Conservation (phyloP, 2,888 invertebrate species). For the Aproaerema taeniolella region DNA sequence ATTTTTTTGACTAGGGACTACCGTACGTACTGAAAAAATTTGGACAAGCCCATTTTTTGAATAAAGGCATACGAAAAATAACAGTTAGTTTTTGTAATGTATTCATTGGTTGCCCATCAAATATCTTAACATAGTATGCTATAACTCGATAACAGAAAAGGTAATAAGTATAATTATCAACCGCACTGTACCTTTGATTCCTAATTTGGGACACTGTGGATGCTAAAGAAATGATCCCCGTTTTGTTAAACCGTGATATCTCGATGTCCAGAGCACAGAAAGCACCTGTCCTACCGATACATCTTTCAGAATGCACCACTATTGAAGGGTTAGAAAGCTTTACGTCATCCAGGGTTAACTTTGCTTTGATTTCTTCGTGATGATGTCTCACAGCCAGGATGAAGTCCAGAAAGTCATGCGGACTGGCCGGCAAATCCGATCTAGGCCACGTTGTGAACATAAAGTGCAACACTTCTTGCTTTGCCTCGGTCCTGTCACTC, state of each 20-base stretch:
- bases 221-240: background rate
- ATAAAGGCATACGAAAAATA: background rate
- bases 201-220: background rate
- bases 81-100: background rate
- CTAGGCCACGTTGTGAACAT: conserved; percentile 1
- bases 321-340: background rate
- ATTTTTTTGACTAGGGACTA: too few species aligned
- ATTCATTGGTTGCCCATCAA: background rate
- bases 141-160: background rate
- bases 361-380: background rate
- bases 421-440: background rate
- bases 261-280: conserved; percentile 1
- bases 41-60: background rate
- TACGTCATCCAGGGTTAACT: background rate
- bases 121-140: background rate
- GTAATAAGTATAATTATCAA: background rate
- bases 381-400: conserved; percentile 1
- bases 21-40: background rate
- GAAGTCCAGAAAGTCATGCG: conserved; percentile 7
- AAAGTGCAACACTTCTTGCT: conserved; percentile 7
- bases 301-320: conserved; percentile 1
- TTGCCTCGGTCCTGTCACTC: conserved; percentile 3
- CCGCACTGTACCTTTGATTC: background rate
- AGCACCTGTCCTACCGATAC: conserved; percentile 1
- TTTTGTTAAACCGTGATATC: background rate